Base-by-base conservation (phyloP, 2,113 vertebrate species). In the Urocitellus parryii region DNA sequence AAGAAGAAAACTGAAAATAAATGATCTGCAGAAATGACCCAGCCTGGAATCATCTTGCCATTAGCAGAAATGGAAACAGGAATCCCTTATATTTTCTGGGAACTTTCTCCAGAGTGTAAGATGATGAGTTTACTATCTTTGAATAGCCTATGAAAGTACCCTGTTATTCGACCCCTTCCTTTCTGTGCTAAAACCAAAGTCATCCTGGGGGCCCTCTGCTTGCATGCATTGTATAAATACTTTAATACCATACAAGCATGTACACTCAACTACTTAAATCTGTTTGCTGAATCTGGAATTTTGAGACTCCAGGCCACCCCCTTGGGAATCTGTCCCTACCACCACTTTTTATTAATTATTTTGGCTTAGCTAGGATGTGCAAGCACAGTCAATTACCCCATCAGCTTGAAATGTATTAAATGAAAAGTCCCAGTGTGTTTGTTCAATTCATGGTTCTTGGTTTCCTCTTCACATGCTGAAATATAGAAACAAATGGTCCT, bases 381-480 rank as follows among this genome's bases (percentile, higher is more conserved):
- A 86, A 88, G 81, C 86, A 34, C 63, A 94, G n/a, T 39, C 78
- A 93, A 61, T 96, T 91, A 65, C 39, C 16, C 45, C 9, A n/a
- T 72, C 9, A 63, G 34, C 72, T 82, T 72, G 10, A 39, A 27
- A 61, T 79, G 22, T 76, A 25, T 88, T 86, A n/a, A 94, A 91
- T 95, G 73, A 83, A 86, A 51, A 34, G 51, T 93, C 56, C 18
- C 29, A 25, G 1, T 61, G 51, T 83, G 48, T 65, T 86, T 76
- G 37, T 93, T 86, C 37, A 87, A 53, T 92, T 27, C 51, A 42
- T 78, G 32, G 37, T 37, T 77, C 29, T 76, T 93, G 63, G 83
- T 93, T 83, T 90, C 76, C 80, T 65, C 68, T 37, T 91, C 24
- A 73, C 5, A 56, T 39, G 32, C 53, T 81, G n/a, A 86, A 81